These are phyloP conservation scores for Tenualosa thibaudeaui DNA, from an alignment of 2,797 vertebrate species.

Conservation along the genomic window DNA sequence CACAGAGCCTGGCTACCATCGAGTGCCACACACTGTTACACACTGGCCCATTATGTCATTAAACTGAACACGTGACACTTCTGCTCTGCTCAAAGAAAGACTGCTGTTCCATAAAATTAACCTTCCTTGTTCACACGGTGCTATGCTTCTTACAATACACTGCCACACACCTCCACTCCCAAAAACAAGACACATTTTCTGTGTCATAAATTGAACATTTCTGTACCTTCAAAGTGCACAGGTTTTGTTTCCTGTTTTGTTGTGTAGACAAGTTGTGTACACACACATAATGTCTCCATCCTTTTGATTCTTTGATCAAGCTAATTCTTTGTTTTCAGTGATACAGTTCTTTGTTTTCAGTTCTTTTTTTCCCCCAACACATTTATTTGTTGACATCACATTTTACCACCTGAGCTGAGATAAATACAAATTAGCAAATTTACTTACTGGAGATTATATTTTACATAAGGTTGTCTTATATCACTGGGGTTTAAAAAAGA, in stretches of 20 bases:
- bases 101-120: constrained; percentile 3
- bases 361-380: too few species aligned
- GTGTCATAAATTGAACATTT: background rate
- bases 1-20: background rate
- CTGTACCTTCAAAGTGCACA: background rate
- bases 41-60: constrained; percentile 17
- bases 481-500: too few species aligned
- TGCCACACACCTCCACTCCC: background rate
- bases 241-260: background rate
- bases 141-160: background rate
- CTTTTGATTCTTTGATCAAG: background rate
- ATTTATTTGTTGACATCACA: too few species aligned
- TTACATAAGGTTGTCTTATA: too few species aligned
- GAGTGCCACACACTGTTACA: background rate
- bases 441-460: too few species aligned
- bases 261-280: background rate
- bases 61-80: background rate
- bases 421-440: background rate
- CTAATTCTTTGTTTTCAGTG: too few species aligned
- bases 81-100: background rate
- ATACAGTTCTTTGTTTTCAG: too few species aligned
- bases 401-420: background rate
- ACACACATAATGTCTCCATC: background rate
- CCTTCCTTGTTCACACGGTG: background rate
- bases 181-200: background rate